A percentile compares a stretch with the other conserved stretches of the same genome.
Conservation (phyloP, 2,113 vertebrate genomes). For the Triplophysa siluroides region DNA sequence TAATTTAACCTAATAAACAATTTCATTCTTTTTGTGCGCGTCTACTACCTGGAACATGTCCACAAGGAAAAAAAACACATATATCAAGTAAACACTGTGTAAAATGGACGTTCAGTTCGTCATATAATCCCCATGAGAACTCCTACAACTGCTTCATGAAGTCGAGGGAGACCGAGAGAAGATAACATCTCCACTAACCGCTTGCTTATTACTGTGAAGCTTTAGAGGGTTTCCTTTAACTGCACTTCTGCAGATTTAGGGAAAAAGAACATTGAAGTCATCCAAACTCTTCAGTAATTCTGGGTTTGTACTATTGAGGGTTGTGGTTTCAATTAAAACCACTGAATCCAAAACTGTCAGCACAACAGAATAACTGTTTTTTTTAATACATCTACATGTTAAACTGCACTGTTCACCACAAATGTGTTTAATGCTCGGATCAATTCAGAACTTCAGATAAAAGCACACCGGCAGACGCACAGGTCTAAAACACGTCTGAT, state of each 20-base stretch:
- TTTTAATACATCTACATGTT: not conserved
- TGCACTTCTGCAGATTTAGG: no score
- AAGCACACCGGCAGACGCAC: no score
- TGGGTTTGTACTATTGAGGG: not conserved
- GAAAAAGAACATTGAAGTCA: not conserved
- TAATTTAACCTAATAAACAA: slow-evolving; percentile 66
- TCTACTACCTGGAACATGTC: slow-evolving; percentile 51
- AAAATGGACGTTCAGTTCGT: not conserved
- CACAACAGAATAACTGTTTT: not conserved
- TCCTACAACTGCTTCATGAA: not conserved
- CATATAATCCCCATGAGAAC: not conserved
- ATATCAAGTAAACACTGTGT: not conserved
- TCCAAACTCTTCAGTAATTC: not conserved
- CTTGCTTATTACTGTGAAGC: not conserved
- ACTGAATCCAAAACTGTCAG: not conserved
- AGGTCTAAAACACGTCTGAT: no score
- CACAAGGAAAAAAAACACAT: not conserved
- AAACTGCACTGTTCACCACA: not conserved
- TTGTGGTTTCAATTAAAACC: slow-evolving; percentile 16
- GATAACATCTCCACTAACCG: not conserved
- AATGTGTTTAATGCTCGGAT: no score
- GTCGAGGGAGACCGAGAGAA: not conserved
- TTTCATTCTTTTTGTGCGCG: slow-evolving; percentile 47
- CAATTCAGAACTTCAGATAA: no score
- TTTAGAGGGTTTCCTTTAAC: not conserved